These are phyloP conservation scores for Calyptomena viridis DNA, from an alignment of 2,113 vertebrate genomes.

Conservation along the genomic window DNA sequence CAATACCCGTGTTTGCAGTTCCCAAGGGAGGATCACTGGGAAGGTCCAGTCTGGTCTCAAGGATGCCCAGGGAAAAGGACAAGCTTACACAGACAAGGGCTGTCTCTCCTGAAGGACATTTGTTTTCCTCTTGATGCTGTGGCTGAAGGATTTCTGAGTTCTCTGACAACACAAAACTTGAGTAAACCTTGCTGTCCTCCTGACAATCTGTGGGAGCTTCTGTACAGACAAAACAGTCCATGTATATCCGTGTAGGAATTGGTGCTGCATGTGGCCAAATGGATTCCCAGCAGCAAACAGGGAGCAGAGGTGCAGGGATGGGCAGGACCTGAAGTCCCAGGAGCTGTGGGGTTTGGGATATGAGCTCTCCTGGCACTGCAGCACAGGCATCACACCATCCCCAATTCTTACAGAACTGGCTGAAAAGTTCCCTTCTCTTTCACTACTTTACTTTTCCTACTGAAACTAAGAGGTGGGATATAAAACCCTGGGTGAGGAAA, in stretches of 20 bases:
- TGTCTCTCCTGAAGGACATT: not conserved
- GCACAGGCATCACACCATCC: not conserved
- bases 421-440: not conserved
- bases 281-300: not conserved
- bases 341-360: not conserved
- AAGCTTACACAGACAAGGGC: not conserved
- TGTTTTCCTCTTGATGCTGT: not conserved
- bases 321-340: not conserved
- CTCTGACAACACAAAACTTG: not conserved
- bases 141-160: not conserved
- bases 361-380: not conserved
- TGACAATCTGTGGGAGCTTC: not conserved
- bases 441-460: not conserved
- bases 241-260: not conserved
- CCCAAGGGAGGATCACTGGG: not conserved
- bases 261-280: rapidly evolving
- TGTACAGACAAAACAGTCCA: not conserved
- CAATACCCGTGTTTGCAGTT: not conserved
- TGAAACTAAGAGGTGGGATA: not conserved
- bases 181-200: not conserved
- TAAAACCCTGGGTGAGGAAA: not conserved
- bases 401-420: not conserved
- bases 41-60: rapidly evolving
- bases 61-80: not conserved
- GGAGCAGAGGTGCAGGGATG: not conserved